These are phyloP conservation scores for Micrasema longulum DNA, from an alignment of 1,140 invertebrate genomes.

Conservation along the genomic window DNA sequence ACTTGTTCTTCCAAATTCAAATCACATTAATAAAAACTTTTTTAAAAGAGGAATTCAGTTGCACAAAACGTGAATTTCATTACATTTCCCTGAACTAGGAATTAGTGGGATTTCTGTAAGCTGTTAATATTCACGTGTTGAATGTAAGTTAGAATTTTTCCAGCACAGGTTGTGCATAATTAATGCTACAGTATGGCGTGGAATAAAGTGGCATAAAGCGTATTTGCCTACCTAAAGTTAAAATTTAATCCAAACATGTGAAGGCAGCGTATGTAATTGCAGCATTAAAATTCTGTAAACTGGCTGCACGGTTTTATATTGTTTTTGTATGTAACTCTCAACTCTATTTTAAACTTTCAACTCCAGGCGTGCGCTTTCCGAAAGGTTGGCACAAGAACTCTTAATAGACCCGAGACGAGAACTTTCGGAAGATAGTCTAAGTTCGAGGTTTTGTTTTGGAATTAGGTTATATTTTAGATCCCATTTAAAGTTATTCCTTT, in stretches of 20 bases:
- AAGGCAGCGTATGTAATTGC: slow-evolving; percentile 29
- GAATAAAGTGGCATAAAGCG: slow-evolving; percentile 1
- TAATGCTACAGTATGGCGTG: background rate
- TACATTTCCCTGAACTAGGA: no score
- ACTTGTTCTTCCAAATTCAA: no score
- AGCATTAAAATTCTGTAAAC: slow-evolving; percentile 34
- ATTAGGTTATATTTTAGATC: slow-evolving; percentile 30
- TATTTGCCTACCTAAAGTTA: slow-evolving; percentile 8
- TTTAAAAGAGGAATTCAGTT: no score
- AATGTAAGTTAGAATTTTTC: background rate
- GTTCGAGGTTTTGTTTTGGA: slow-evolving; percentile 19
- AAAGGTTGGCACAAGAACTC: slow-evolving; percentile 12
- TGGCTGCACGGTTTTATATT: slow-evolving; percentile 23
- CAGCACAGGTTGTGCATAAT: no score
- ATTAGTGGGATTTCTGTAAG: no score
- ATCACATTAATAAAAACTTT: no score
- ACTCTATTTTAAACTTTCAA: slow-evolving; percentile 42
- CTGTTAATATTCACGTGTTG: slow-evolving; percentile 9
- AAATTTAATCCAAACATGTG: slow-evolving; percentile 25
- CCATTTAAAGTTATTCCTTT: slow-evolving; percentile 32
- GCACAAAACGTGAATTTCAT: no score
- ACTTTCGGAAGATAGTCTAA: slow-evolving; percentile 19
- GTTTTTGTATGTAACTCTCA: slow-evolving; percentile 36
- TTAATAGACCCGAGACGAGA: slow-evolving; percentile 16
- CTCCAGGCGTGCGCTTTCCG: slow-evolving; percentile 14